Base-by-base conservation (phyloP, 2,113 vertebrate species). In the Madoqua kirkii region DNA sequence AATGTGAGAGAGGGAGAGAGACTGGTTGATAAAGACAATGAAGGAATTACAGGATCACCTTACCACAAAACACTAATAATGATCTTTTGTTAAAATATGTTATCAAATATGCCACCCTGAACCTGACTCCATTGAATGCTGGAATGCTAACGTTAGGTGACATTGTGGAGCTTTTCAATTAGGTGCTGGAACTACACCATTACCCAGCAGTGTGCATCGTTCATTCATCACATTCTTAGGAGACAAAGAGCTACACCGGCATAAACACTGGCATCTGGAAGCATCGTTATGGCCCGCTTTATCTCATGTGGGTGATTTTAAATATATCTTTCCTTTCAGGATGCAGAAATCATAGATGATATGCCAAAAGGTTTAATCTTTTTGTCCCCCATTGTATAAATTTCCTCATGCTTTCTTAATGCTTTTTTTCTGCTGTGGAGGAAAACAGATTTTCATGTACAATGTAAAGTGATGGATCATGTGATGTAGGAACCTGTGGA, bases 151-250 rank as follows among this genome's bases (percentile, higher is more conserved):
- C 11, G 29, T 55, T 9, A 45, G 21, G 6, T 79, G 45, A 25
- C 7, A 12, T 33, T 33, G 16, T 1, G 4, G 33, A 86, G 31
- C 64, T 89, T 48, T 43, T 40, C 19, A 78, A 3, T 55, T 54
- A 31, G 13, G 21, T 62, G 50, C 36, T 64, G 13, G 25, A 48
- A 31, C 36, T 15, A 5, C 8, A 15, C 16, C 15, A 13, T 36
- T 23, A 27, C 3, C 74, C 8, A 6, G 36, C 15, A 2, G 1
- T 14, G 1, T 0, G 3, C 55, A 11, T 12, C 33, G 36, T 43
- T 50, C n/a, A 29, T 33, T 55, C 23, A 11, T 27, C 1, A 5
- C 3, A 6, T 89, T 79, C 79, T 92, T 50, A 31, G 23, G 45
- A 14, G 43, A 19, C 15, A 57, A 27, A 40, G 14, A 54, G 5